Base-by-base conservation (phyloP, 1,140 invertebrate genomes). In the Eulimnadia texana region DNA sequence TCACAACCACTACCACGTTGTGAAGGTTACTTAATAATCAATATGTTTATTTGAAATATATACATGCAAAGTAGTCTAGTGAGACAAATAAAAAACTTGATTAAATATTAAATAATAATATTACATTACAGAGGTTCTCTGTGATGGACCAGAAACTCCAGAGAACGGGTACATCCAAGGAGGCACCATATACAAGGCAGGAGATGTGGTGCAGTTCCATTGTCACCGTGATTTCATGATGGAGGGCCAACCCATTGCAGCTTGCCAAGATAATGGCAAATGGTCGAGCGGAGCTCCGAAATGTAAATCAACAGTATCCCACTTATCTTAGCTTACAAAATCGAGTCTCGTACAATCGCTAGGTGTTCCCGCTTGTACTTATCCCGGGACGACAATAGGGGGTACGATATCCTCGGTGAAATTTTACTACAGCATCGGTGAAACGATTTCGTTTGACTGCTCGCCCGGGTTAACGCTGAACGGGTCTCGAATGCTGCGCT, bases 191-290 rank as follows among this genome's bases (percentile, higher is more conserved):
- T 89, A 85, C 72, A 79, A 84, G 68, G 85, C 85, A 22, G 87
- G 88, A 16, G 87, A 91, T 71, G 80, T 90, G 22, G 80, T 90
- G 19, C 85, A 90, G 69, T 88, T 88, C 74, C 84, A 84, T 70
- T 93, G 90, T 73, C 83, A 88, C 73, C 81, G 85, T 50, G 87
- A 90, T 61, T 90, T 83, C 73, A 90, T 91, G 79, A 83, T 93
- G 77, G 84, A 90, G 71, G 90, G 90, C 2, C 80, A 85, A 67
- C 83, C 84, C 11, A 85, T 88, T 64, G 80, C 90, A 47, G 83
- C 86, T 13, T 94, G 91, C 73, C 85, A 90, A 74, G 88, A 92
- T 71, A 90, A 83, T 73, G 88, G 88, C 22, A 75, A 85, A 58
- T 94, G 91, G 91, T 89, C 86, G 29, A 81, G 85, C 62, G 80